phyloP scores from a whole-genome alignment of 1,140 invertebrate genomes.

The Megalopta genalis region DNA sequence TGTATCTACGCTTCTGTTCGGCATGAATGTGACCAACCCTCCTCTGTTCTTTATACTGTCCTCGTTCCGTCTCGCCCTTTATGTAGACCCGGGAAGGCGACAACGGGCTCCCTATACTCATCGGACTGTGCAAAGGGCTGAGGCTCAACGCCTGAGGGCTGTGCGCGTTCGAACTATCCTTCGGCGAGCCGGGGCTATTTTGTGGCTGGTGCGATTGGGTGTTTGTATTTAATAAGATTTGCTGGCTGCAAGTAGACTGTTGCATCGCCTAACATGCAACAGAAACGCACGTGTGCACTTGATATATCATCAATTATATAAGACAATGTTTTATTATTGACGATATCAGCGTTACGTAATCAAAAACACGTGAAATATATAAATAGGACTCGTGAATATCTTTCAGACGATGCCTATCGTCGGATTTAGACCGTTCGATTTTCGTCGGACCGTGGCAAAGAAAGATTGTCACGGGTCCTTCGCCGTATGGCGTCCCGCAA shows the following conservation, averaged over 20 bases:
- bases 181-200: slow-evolving; percentile 75
- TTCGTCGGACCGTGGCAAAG: not conserved
- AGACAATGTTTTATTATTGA: slow-evolving; percentile 18
- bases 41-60: slow-evolving; percentile 84
- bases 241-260: slow-evolving; percentile 59
- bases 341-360: slow-evolving; percentile 19
- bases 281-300: slow-evolving; percentile 7
- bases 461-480: not conserved
- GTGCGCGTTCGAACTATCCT: slow-evolving; percentile 70
- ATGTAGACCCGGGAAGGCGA: slow-evolving; percentile 72
- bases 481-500: not conserved
- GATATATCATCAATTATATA: slow-evolving; percentile 16
- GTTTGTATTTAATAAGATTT: slow-evolving; percentile 68
- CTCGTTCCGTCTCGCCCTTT: slow-evolving; percentile 74
- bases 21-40: slow-evolving; percentile 95
- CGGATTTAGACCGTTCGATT: not conserved
- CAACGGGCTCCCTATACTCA: slow-evolving; percentile 76
- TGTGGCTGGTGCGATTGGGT: slow-evolving; percentile 68
- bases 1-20: slow-evolving; percentile 98
- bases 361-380: slow-evolving; percentile 8
- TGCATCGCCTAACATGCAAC: slow-evolving; percentile 62
- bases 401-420: not conserved
- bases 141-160: slow-evolving; percentile 75
- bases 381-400: not conserved
- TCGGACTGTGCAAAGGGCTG: slow-evolving; percentile 79